Conservation (phyloP, 2,113 vertebrate species). For the Copsychus sechellarum region DNA sequence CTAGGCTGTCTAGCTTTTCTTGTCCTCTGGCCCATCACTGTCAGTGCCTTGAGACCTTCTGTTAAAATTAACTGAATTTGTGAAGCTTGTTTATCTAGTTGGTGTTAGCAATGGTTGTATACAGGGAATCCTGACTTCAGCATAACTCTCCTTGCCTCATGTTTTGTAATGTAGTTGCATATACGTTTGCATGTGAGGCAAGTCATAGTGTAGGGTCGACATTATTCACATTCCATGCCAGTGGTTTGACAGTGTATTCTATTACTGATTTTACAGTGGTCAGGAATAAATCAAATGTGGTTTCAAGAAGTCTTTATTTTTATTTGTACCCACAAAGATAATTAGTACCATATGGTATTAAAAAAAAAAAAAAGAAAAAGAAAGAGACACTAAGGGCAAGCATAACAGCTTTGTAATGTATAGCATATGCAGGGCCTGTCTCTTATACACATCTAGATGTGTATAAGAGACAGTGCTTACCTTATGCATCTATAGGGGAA, state of each 20-base stretch:
- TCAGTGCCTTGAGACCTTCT: neutral
- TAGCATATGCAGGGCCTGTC: conserved; percentile 39
- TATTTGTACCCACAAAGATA: conserved; percentile 56
- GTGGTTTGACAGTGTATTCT: conserved; percentile 65
- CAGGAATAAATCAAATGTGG: conserved; percentile 57
- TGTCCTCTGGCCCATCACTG: neutral
- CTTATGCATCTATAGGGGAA: conserved; percentile 10
- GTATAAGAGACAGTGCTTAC: neutral
- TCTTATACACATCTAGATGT: no score
- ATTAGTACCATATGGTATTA: conserved; percentile 50
- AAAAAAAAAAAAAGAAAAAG: neutral
- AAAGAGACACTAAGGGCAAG: neutral
- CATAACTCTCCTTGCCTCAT: neutral
- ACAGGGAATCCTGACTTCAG: neutral
- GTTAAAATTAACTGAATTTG: neutral
- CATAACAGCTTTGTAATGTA: conserved; percentile 41
- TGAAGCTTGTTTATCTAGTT: neutral
- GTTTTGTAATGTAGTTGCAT: neutral
- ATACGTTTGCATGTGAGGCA: neutral
- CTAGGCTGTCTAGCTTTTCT: neutral
- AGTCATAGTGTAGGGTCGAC: neutral
- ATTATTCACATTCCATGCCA: conserved; percentile 54
- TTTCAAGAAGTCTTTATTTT: conserved; percentile 65
- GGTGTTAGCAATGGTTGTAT: neutral
- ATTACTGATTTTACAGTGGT: conserved; percentile 64